Percentiles rank a stretch among this genome's conserved stretches.
Conservation (phyloP, 2,113 vertebrate species). For the Carassius gibelio region DNA sequence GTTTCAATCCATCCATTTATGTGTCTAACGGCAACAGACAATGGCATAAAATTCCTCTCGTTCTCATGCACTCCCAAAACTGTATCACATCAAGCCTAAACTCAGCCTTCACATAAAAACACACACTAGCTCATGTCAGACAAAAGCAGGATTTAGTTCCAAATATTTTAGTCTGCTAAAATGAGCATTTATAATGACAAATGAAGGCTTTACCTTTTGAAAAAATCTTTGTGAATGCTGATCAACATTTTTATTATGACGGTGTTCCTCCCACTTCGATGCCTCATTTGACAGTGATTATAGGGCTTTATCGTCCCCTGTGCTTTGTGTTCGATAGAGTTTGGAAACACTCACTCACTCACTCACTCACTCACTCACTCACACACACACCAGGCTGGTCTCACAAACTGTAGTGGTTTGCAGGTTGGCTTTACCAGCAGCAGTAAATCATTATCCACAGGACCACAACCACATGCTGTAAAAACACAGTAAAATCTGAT, state of each 20-base stretch:
- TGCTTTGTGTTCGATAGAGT: neutral
- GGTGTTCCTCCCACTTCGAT: neutral
- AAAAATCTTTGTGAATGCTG: neutral
- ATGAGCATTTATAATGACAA: neutral
- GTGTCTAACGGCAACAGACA: conserved; percentile 30
- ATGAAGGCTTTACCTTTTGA: neutral
- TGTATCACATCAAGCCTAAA: neutral
- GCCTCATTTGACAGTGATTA: conserved; percentile 17
- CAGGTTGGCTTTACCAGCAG: conserved; percentile 54
- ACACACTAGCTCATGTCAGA: conserved; percentile 11
- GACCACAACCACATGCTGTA: conserved; percentile 61
- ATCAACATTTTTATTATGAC: neutral
- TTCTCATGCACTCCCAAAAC: conserved; percentile 15
- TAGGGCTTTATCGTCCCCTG: conserved; percentile 6
- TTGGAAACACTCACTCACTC: neutral
- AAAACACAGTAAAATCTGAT: conserved; percentile 54
- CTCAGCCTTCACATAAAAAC: neutral
- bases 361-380: too few relatives aligned
- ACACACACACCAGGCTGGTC: conserved; percentile 14
- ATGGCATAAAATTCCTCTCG: conserved; percentile 9
- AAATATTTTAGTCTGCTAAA: neutral
- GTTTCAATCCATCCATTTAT: conserved; percentile 40
- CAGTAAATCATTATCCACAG: conserved; percentile 59
- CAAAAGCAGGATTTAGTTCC: conserved; percentile 1
- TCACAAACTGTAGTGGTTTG: conserved; percentile 29